phyloP scores from a whole-genome alignment of 2,888 invertebrate species.

The Aphidoletes aphidimyza region DNA sequence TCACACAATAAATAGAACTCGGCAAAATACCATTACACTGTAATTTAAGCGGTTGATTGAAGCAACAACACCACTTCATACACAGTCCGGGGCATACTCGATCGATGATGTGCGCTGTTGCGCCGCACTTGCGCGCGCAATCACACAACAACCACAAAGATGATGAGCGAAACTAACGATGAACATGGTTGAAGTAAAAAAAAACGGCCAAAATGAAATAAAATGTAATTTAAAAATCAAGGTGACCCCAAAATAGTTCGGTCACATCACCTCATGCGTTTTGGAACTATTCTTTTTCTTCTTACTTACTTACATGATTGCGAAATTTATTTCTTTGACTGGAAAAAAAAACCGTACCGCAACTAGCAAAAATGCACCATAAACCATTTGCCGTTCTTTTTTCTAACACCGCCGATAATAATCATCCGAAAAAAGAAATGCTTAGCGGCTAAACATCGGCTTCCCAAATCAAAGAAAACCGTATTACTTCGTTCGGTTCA shows the following conservation, averaged over 20 bases:
- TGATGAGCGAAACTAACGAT: conserved; percentile 51
- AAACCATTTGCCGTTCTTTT: background rate
- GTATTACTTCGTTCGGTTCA: too few relatives aligned
- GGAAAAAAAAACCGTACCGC: background rate
- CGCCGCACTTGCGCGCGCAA: background rate
- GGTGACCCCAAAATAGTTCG: conserved; percentile 42
- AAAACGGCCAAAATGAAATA: conserved; percentile 39
- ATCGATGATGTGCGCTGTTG: too few relatives aligned
- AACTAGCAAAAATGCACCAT: background rate
- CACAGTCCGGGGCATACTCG: background rate
- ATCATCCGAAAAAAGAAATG: background rate
- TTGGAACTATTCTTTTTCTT: too few relatives aligned
- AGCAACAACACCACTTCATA: background rate
- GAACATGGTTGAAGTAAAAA: background rate
- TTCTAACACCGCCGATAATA: background rate
- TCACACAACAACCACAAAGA: conserved; percentile 20
- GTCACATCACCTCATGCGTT: conserved; percentile 39
- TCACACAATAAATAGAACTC: conserved; percentile 51
- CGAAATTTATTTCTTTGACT: background rate
- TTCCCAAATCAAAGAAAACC: background rate
- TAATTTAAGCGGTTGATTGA: conserved; percentile 29
- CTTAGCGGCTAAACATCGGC: background rate
- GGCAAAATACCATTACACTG: conserved; percentile 46
- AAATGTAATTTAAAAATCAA: conserved; percentile 51
- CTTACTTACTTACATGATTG: conserved; percentile 6